phyloP scores from a whole-genome alignment of 2,888 invertebrate genomes.

The Hydraecia micacea region DNA sequence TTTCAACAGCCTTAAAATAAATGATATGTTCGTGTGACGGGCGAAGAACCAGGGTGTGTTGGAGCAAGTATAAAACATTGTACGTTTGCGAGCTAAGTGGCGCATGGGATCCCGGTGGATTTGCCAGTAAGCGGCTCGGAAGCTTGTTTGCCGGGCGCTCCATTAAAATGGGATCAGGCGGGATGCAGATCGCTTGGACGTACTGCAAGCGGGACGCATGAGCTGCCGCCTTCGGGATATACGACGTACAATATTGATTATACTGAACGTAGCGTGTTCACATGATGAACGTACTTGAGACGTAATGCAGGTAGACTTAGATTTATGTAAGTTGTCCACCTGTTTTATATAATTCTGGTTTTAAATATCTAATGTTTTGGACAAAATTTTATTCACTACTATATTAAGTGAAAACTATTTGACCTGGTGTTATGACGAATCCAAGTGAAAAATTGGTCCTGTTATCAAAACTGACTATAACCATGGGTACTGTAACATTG shows the following conservation, averaged over 20 bases:
- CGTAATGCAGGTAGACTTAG: slow-evolving; percentile 44
- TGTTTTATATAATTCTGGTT: background rate
- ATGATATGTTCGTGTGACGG: slow-evolving; percentile 48
- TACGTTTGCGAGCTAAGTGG: slow-evolving; percentile 85
- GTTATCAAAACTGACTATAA: background rate
- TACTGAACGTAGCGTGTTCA: slow-evolving; percentile 47
- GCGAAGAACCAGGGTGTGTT: slow-evolving; percentile 59
- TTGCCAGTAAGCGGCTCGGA: slow-evolving; percentile 88
- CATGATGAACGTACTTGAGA: slow-evolving; percentile 46
- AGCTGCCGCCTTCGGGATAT: slow-evolving; percentile 70
- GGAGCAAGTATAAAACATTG: slow-evolving; percentile 76
- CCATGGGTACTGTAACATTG: slow-evolving; percentile 1
- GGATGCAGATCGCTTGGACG: slow-evolving; percentile 89
- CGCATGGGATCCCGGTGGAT: slow-evolving; percentile 87
- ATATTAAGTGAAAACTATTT: background rate
- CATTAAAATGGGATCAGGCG: slow-evolving; percentile 90
- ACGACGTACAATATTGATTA: slow-evolving; percentile 66
- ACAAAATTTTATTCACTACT: background rate
- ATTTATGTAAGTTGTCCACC: slow-evolving; percentile 33
- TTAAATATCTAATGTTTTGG: slow-evolving; percentile 1
- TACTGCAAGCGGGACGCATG: slow-evolving; percentile 74
- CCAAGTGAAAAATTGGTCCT: no score
- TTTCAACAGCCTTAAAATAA: slow-evolving; percentile 46
- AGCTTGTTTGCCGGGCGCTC: slow-evolving; percentile 90
- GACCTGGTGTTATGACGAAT: background rate